These are phyloP conservation scores for Aromia moschata DNA, from an alignment of 2,888 invertebrate genomes.

Conservation along the genomic window DNA sequence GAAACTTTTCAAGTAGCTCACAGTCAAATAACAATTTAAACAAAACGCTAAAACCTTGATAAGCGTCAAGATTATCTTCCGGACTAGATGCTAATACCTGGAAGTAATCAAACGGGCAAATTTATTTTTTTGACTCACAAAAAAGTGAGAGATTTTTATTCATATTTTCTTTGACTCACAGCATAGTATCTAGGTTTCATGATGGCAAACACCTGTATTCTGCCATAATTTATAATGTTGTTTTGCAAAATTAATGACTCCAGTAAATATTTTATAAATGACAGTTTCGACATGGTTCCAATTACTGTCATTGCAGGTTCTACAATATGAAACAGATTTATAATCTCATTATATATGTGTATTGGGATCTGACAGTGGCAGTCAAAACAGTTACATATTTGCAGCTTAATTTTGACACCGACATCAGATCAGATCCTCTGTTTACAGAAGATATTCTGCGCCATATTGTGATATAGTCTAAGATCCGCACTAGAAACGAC, in stretches of 20 bases:
- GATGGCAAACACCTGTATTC: conserved; percentile 71
- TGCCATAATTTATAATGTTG: conserved; percentile 67
- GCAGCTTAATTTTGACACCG: too few species aligned
- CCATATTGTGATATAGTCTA: too few species aligned
- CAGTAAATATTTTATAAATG: conserved; percentile 72
- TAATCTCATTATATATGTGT: neutral
- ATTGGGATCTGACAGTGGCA: too few species aligned
- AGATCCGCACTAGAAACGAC: too few species aligned
- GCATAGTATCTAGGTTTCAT: conserved; percentile 70
- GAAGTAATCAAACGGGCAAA: conserved; percentile 23
- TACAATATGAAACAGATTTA: conserved; percentile 45
- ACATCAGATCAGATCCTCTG: too few species aligned
- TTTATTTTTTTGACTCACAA: neutral
- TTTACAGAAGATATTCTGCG: too few species aligned
- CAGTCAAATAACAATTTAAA: conserved; percentile 76
- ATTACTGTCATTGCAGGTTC: conserved; percentile 69
- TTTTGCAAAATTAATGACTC: conserved; percentile 70
- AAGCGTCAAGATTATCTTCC: conserved; percentile 64
- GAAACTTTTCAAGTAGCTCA: conserved; percentile 69
- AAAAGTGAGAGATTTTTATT: neutral
- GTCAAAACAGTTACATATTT: too few species aligned
- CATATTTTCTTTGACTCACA: too few species aligned
- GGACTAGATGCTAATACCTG: conserved; percentile 69
- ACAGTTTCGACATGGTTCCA: conserved; percentile 67
- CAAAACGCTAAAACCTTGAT: conserved; percentile 69